These are phyloP conservation scores for Hydrochoerus hydrochaeris DNA, from an alignment of 2,113 vertebrate genomes.

Conservation along the genomic window DNA sequence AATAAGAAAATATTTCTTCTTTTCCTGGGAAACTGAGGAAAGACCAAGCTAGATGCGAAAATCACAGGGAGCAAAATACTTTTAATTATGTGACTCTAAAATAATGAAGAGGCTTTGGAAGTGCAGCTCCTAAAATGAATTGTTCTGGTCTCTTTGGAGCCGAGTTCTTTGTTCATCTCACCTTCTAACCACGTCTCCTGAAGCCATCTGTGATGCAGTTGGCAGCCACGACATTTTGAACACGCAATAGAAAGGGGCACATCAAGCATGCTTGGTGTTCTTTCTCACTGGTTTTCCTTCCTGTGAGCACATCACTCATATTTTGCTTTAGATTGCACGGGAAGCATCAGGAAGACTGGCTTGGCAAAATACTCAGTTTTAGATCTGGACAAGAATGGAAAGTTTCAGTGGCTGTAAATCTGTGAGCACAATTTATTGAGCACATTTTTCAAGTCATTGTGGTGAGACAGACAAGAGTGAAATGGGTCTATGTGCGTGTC, in stretches of 20 bases:
- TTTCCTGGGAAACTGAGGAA: neutral
- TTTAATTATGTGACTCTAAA: constrained; percentile 24
- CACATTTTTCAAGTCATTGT: constrained; percentile 69
- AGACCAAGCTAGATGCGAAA: neutral
- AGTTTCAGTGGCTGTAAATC: constrained; percentile 43
- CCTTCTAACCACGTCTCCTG: constrained; percentile 3
- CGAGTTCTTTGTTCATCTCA: constrained; percentile 10
- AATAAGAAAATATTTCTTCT: neutral
- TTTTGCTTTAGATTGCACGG: neutral
- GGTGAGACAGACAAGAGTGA: constrained; percentile 57
- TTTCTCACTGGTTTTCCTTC: neutral
- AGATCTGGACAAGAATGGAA: constrained; percentile 39
- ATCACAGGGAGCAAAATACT: neutral
- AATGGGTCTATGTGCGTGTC: constrained; percentile 54
- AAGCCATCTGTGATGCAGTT: neutral
- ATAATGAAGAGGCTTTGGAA: neutral
- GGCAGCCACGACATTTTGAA: neutral
- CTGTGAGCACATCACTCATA: neutral
- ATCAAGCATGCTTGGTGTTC: neutral
- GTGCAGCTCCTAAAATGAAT: neutral
- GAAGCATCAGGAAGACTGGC: neutral
- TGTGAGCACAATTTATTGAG: constrained; percentile 64
- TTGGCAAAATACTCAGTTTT: constrained; percentile 36
- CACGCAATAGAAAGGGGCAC: neutral
- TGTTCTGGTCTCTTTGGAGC: neutral